Conservation (phyloP, 1,140 invertebrate genomes). For the Zaprionus ornatus region DNA sequence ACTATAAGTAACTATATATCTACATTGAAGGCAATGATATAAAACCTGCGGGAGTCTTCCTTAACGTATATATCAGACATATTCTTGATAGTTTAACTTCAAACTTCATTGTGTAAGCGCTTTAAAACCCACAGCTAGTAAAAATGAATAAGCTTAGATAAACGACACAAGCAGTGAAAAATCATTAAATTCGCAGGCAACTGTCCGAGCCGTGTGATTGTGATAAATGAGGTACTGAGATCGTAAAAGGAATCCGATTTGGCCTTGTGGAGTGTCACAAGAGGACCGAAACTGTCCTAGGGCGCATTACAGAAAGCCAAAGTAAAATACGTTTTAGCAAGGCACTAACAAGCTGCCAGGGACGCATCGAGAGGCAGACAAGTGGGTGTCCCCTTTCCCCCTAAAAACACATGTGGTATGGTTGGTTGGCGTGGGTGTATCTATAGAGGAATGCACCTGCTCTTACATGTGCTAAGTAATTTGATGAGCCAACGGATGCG, state of each 20-base stretch:
- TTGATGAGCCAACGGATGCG: slow-evolving; percentile 68
- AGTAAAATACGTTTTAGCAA: slow-evolving; percentile 61
- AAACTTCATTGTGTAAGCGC: not conserved
- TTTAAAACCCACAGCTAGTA: not conserved
- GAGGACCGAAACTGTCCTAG: slow-evolving; percentile 27
- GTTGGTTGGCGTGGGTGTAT: not conserved
- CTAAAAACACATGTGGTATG: slow-evolving; percentile 3
- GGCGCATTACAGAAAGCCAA: slow-evolving; percentile 33
- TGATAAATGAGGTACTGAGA: slow-evolving; percentile 67
- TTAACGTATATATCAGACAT: not conserved
- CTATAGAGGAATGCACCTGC: slow-evolving; percentile 49
- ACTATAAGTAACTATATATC: too few species aligned
- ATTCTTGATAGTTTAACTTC: not conserved
- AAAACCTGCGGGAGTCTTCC: too few species aligned
- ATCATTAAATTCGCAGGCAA: slow-evolving; percentile 47
- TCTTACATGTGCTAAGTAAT: slow-evolving; percentile 69
- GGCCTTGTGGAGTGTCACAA: slow-evolving; percentile 22
- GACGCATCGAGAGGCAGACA: not conserved
- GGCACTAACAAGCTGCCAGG: slow-evolving; percentile 49
- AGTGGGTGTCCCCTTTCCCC: not conserved
- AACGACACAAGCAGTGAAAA: slow-evolving; percentile 27
- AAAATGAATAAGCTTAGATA: slow-evolving; percentile 28
- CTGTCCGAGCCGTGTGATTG: slow-evolving; percentile 64
- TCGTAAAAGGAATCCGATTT: slow-evolving; percentile 27
- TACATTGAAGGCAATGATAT: too few species aligned